Base-by-base conservation (phyloP, 2,113 vertebrate genomes). In the Mirza zaza region DNA sequence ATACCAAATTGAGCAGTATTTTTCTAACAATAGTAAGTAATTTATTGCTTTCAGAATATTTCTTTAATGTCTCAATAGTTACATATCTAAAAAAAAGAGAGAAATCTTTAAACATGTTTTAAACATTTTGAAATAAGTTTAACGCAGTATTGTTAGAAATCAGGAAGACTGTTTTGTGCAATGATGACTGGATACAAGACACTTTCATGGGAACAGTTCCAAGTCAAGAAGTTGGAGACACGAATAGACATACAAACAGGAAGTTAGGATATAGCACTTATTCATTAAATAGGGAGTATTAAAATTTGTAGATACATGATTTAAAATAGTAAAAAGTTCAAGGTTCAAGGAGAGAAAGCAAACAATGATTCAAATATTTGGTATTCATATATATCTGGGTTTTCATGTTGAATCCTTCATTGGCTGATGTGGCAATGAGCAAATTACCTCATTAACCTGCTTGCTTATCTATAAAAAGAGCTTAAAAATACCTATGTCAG, bases 41-140 rank as follows among this genome's bases (percentile, higher is more conserved):
- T 79, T 95, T 97, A 90, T 93, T 95, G 52, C 90, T 70, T 96
- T 97, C 96, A 86, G 76, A 97, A 71, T 96, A 98, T 59, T n/a
- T 59, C 50, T 94, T 97, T 97, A 98, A 86, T 76, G 81, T 96
- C 39, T 98, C 97, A 94, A 59, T 80, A 97, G 50, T 96, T 94
- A 97, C 75, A 84, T 75, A 82, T 45, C 98, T 98, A 39, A 82
- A 87, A 90, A 50, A 36, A 3, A 84, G 61, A 68, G 2, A 94
- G 36, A 84, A 65, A 80, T 15, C 20, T 39, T 88, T 87, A 89
- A 85, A 96, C 29, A 9, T 91, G 2, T 17, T 95, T 90, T 73
- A 77, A 82, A 83, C 34, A 50, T 86, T 75, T 45, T 67, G 12
- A 63, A 14, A 36, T 86, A 83, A 88, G 2, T 67, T 79, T 48